phyloP scores from a whole-genome alignment of 2,797 vertebrate species.

The Geotrypetes seraphini region DNA sequence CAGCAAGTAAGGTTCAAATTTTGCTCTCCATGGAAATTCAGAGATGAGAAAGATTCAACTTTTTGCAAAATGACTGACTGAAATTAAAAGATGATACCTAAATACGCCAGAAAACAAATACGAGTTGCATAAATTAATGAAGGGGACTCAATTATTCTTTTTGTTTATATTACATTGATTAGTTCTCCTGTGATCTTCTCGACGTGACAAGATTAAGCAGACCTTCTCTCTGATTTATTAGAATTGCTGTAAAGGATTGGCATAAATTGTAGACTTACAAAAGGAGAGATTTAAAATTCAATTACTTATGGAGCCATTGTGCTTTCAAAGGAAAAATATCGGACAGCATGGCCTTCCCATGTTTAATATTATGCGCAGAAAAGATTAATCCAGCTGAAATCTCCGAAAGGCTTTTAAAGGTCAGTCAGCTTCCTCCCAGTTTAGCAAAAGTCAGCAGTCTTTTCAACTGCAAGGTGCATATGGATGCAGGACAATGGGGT shows the following conservation, averaged over 20 bases:
- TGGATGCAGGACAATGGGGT: slow-evolving; percentile 10
- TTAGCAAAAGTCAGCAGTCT: slow-evolving; percentile 11
- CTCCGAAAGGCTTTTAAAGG: slow-evolving; percentile 19
- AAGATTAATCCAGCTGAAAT: slow-evolving; percentile 20
- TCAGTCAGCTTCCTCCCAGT: slow-evolving; percentile 9
- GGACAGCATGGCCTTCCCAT: slow-evolving; percentile 1
- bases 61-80: slow-evolving; percentile 9
- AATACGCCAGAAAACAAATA: slow-evolving; percentile 23
- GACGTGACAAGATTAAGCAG: slow-evolving; percentile 15
- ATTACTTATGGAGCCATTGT: slow-evolving; percentile 24
- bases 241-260: slow-evolving; percentile 6
- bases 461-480: slow-evolving; percentile 2
- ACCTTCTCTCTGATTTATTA: slow-evolving; percentile 12
- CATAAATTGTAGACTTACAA: slow-evolving; percentile 9
- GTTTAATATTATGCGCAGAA: slow-evolving; percentile 15
- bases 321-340: slow-evolving; percentile 21
- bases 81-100: slow-evolving; percentile 22
- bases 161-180: slow-evolving; percentile 22
- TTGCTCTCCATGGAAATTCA: slow-evolving; percentile 28
- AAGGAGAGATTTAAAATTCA: slow-evolving; percentile 19
- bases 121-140: slow-evolving; percentile 28
- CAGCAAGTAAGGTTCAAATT: too few relatives aligned
- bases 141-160: slow-evolving; percentile 19
- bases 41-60: slow-evolving; percentile 25
- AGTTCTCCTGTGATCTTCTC: slow-evolving; percentile 7